A percentile compares a stretch with the other conserved stretches of the same genome.
phyloP scores from a whole-genome alignment of 2,888 invertebrate species.

The Eucriotettix oculatus region DNA sequence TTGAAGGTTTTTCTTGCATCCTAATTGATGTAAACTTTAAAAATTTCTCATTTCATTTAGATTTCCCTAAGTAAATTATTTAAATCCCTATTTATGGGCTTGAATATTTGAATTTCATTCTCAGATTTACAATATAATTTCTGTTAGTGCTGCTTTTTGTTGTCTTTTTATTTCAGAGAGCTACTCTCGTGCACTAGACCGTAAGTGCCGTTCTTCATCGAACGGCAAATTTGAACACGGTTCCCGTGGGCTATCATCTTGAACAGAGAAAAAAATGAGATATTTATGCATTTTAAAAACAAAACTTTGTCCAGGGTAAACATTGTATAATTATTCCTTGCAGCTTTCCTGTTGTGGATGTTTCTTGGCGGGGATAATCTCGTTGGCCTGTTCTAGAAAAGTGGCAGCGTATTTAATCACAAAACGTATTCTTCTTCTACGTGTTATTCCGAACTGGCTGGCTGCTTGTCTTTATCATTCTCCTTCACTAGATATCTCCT shows the following conservation, averaged over 20 bases:
- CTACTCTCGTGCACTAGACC: slow-evolving; percentile 9
- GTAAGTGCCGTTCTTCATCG: slow-evolving; percentile 3
- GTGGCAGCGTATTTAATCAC: slow-evolving; percentile 13
- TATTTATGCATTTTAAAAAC: slow-evolving; percentile 9
- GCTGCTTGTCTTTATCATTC: slow-evolving; percentile 14
- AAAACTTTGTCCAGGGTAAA: slow-evolving; percentile 13
- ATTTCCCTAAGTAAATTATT: background rate
- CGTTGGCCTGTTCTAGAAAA: slow-evolving; percentile 14
- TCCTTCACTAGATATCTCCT: slow-evolving; percentile 14
- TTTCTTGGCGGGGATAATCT: slow-evolving; percentile 13
- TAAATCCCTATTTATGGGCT: background rate
- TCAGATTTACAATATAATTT: background rate
- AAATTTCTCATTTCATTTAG: too few relatives aligned
- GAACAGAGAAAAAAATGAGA: slow-evolving; percentile 4
- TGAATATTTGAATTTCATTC: background rate
- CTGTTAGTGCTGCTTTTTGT: slow-evolving; percentile 11
- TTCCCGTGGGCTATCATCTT: slow-evolving; percentile 5
- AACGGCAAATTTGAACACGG: slow-evolving; percentile 5
- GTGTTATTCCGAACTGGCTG: slow-evolving; percentile 15
- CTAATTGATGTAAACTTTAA: too few relatives aligned
- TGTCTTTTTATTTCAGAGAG: slow-evolving; percentile 14
- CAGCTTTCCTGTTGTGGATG: slow-evolving; percentile 15
- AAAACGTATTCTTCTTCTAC: slow-evolving; percentile 15
- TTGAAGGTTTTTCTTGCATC: too few relatives aligned
- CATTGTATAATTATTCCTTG: slow-evolving; percentile 14